These are phyloP conservation scores for Gopherus flavomarginatus DNA, from an alignment of 2,113 vertebrate genomes.

Conservation along the genomic window DNA sequence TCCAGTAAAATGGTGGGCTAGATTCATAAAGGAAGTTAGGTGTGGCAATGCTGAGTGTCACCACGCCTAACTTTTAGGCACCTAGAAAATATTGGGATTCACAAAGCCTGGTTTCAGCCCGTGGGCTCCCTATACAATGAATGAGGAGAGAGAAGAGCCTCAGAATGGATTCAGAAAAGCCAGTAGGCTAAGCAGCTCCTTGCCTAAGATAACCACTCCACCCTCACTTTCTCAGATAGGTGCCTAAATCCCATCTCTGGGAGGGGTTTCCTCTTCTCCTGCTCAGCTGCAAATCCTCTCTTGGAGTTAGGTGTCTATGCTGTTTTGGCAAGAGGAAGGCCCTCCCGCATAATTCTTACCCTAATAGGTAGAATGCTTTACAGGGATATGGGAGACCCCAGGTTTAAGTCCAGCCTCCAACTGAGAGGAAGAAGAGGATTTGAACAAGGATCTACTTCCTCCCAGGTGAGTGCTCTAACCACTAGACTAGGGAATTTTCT, in stretches of 20 bases:
- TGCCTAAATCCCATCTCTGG: background rate
- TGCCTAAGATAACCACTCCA: background rate
- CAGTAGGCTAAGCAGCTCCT: background rate
- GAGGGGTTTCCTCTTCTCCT: background rate
- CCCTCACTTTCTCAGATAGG: background rate
- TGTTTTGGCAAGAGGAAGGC: background rate
- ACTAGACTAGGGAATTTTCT: background rate
- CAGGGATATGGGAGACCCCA: background rate
- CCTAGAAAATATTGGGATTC: background rate
- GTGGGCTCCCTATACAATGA: background rate
- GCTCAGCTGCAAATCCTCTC: background rate
- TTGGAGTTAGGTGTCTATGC: background rate
- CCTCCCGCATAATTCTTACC: background rate
- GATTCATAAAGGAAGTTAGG: background rate
- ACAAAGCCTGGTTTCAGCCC: background rate
- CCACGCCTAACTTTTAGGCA: background rate
- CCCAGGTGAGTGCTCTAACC: too few species aligned
- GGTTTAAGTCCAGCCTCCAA: background rate
- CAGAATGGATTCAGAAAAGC: background rate
- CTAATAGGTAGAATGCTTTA: background rate
- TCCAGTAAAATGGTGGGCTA: background rate
- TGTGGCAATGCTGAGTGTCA: background rate
- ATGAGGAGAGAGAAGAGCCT: background rate
- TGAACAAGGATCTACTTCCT: background rate
- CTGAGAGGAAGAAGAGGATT: background rate